Conservation (phyloP, 2,888 invertebrate genomes). For the Clunio marinus region DNA sequence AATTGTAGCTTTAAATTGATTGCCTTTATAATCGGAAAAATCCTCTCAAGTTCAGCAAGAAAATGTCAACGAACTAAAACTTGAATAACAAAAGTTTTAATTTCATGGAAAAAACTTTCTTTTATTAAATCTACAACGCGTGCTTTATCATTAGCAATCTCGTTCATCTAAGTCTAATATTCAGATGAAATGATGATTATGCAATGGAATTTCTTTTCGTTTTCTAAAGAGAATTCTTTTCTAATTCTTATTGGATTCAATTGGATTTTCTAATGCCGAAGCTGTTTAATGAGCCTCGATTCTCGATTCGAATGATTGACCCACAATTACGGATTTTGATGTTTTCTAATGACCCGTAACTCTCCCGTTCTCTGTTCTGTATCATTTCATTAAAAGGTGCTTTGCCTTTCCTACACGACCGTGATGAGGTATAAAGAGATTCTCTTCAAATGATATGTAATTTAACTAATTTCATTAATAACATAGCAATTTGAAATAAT, state of each 20-base stretch:
- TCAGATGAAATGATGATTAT: background rate
- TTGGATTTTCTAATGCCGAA: background rate
- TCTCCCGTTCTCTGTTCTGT: background rate
- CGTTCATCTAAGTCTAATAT: background rate
- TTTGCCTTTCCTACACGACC: background rate
- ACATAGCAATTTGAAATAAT: slow-evolving; percentile 24
- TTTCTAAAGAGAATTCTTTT: background rate
- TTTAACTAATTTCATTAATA: slow-evolving; percentile 33
- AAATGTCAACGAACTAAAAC: too few relatives aligned
- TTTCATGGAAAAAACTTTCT: background rate
- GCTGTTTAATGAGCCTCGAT: too few relatives aligned
- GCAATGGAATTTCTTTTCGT: background rate
- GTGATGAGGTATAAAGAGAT: background rate
- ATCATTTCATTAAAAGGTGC: background rate
- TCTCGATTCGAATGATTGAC: slow-evolving; percentile 2
- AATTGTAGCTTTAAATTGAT: slow-evolving; percentile 10
- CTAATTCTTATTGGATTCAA: background rate
- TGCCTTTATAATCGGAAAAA: too few relatives aligned
- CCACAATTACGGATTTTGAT: slow-evolving; percentile 26
- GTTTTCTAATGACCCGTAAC: slow-evolving; percentile 31
- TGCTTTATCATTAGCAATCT: slow-evolving; percentile 30
- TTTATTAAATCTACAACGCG: background rate
- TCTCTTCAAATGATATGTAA: slow-evolving; percentile 11
- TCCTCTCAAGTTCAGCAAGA: too few relatives aligned
- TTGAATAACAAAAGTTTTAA: background rate